Percentiles rank a stretch among this genome's conserved stretches.
Conservation (phyloP, 2,888 invertebrate species). For the Drosophila nr. medialis region DNA sequence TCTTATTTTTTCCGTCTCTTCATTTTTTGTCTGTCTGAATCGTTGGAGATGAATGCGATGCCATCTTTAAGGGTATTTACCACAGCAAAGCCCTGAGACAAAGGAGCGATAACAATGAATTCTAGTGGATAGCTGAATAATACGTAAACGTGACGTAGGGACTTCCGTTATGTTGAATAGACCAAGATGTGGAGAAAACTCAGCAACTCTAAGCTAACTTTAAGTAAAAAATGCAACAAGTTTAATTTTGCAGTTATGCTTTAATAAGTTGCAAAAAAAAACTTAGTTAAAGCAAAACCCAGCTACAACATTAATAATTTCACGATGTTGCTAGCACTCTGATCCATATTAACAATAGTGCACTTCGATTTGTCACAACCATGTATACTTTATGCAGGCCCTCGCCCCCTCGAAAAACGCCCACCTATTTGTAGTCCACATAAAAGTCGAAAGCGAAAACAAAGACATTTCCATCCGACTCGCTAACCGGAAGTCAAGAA, state of each 20-base stretch:
- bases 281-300: background rate
- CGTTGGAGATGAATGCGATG: conserved; percentile 63
- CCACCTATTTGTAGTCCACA: conserved; percentile 26
- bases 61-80: conserved; percentile 65
- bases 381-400: conserved; percentile 31
- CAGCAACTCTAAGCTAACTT: background rate
- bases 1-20: conserved; percentile 24
- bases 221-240: conserved; percentile 35
- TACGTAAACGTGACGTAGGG: conserved; percentile 24
- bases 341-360: conserved; percentile 11
- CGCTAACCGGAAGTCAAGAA: conserved; percentile 78
- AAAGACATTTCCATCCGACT: conserved; percentile 64
- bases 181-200: background rate
- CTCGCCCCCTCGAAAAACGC: conserved; percentile 21
- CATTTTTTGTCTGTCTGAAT: conserved; percentile 49
- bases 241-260: background rate
- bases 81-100: conserved; percentile 53
- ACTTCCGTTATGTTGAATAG: conserved; percentile 11
- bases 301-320: background rate
- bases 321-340: background rate
- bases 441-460: conserved; percentile 51
- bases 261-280: background rate
- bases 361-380: conserved; percentile 67
- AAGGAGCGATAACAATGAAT: conserved; percentile 50
- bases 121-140: conserved; percentile 33